Base-by-base conservation (phyloP, 1,140 invertebrate species). In the Melipona quadrifasciata region DNA sequence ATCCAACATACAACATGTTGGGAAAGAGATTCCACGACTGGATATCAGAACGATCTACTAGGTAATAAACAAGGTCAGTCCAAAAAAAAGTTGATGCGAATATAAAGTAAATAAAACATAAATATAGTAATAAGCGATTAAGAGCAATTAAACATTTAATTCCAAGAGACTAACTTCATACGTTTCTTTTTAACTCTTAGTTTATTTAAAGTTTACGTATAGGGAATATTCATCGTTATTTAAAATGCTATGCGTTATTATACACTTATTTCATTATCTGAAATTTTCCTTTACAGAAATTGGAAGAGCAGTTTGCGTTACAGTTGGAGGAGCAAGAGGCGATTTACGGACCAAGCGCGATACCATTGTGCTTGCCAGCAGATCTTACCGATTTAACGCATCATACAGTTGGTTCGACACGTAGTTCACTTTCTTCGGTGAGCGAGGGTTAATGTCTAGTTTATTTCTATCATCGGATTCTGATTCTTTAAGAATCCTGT, bases 311-410 rank as follows among this genome's bases (percentile, higher is more conserved):
- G 90, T 98, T 98, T 93, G 95, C 95, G 77, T 95, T 96, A 84
- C 97, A 98, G 93, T 93, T 97, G 84, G 97, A 98, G 91, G 97
- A 98, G 90, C 98, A 98, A 94, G 97, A 98, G 93, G 95, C 96
- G 75, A 96, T 98, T 89, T 98, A 96, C 87, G 95, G 96, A 0
- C 95, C 96, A 84, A 95, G 94, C 87, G 95, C 93, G 58, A 95
- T 93, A 87, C 96, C 95, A 79, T 94, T 95, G 86, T 95, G 95
- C 82, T 94, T 97, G 86, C 96, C 96, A 31, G 89, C 96, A 67
- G 96, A 97, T 93, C 94, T 96, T 71, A 94, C 96, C 21, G 96
- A 96, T 58, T 91, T 96, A 39, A 95, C 94, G 16, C 94, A 95
- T 80, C 94, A 94, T 70, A 95, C 95, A 87, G 94, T 94, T 34